These are phyloP conservation scores for Pyrrhia umbra DNA, from an alignment of 2,888 invertebrate genomes.

Conservation along the genomic window DNA sequence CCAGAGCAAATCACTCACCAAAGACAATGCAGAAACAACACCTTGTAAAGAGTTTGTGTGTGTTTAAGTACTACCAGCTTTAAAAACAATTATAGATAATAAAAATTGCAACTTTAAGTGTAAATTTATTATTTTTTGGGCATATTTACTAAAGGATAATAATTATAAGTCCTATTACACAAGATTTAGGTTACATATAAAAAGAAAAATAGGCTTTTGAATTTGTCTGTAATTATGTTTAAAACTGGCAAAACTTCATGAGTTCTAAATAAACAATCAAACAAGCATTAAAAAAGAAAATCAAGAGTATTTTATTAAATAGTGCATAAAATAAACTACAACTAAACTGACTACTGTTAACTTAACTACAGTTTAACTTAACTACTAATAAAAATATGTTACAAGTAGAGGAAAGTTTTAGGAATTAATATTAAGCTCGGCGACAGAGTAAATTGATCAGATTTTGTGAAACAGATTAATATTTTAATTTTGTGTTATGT, in stretches of 20 bases:
- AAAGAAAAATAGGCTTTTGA: neutral
- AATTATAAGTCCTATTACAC: neutral
- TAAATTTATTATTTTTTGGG: too few species aligned
- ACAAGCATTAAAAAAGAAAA: conserved; percentile 42
- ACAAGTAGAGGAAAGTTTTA: neutral
- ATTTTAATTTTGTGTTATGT: neutral
- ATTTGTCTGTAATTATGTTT: neutral
- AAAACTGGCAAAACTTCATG: conserved; percentile 42
- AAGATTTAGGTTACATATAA: neutral
- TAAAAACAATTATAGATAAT: conserved; percentile 20
- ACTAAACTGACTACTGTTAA: conserved; percentile 15
- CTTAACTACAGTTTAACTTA: conserved; percentile 9
- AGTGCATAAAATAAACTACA: conserved; percentile 37
- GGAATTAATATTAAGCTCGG: neutral
- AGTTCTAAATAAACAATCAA: conserved; percentile 26
- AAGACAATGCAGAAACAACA: conserved; percentile 54
- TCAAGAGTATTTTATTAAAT: conserved; percentile 52
- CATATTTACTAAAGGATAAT: too few species aligned
- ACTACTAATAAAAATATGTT: neutral
- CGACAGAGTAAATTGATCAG: neutral
- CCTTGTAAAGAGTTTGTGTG: conserved; percentile 30
- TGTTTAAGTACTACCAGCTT: conserved; percentile 39
- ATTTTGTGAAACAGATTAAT: neutral
- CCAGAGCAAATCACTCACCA: conserved; percentile 75
- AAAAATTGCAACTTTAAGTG: too few species aligned